Base-by-base conservation (phyloP, 2,888 invertebrate genomes). In the Neoitamus cyanurus region DNA sequence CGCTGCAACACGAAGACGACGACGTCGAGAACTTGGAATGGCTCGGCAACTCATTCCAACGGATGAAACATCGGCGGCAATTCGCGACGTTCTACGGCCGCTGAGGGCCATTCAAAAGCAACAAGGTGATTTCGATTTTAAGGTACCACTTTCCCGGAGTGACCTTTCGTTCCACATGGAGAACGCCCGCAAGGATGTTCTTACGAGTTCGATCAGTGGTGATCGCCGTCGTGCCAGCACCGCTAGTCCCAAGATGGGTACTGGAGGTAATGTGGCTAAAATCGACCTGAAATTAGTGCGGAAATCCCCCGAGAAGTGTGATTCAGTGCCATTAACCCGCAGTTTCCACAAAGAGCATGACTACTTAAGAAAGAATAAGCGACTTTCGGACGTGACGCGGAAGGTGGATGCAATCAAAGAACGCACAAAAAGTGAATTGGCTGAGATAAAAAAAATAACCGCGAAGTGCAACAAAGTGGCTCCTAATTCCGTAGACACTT, bases 371-470 rank as follows among this genome's bases (percentile, higher is more conserved):
- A 88, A 87, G 69, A 87, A 84, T 70, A 86, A 88, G 78, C 88
- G 88, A 25, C 86, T 88, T 25, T 87, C 88, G 20, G 89, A 90
- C 83, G 88, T 90, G 3, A 88, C 87, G 80, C 89, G 89, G 9
- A 91, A 91, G 85, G 87, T 87, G 15, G 87, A 88, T 46, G 86
- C 86, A 37, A 85, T 90, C 4, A 90, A 90, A 25, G 90, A 91
- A 69, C 89, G 90, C 15, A 91, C 90, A 48, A 90, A 90, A 86
- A 88, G 88, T 48, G 90, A 91, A 75, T 88, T 91, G 83, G 90
- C 90, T 7, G 91, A 91, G 86, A 91, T 91, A n/a, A 89, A 90
- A 85, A 90, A 89, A 86, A 90, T 91, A 58, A 90, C 90, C 2
- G 90, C 90, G 83, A 88, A 88, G 77, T 90, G 89, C 6, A 88